These are phyloP conservation scores for Coelopa frigida DNA, from an alignment of 1,140 invertebrate species.

Conservation along the genomic window DNA sequence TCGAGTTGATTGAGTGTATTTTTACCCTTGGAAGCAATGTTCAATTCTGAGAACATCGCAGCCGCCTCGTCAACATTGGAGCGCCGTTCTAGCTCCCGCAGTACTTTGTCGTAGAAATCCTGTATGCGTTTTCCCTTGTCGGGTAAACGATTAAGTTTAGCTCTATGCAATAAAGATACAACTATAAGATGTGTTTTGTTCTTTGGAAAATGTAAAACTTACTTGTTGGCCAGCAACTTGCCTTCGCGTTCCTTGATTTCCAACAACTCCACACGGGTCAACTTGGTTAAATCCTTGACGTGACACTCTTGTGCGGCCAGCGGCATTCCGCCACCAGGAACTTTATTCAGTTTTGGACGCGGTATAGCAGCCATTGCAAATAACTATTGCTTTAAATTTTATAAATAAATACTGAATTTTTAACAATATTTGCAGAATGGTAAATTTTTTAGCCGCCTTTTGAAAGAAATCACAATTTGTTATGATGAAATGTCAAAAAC, in stretches of 20 bases:
- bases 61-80: slow-evolving; percentile 54
- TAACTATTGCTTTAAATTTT: neutral
- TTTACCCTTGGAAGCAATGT: slow-evolving; percentile 51
- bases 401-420: no score
- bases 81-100: slow-evolving; percentile 49
- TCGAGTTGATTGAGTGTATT: slow-evolving; percentile 55
- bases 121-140: slow-evolving; percentile 63
- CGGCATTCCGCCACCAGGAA: slow-evolving; percentile 4
- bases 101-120: slow-evolving; percentile 50
- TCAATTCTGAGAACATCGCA: slow-evolving; percentile 51
- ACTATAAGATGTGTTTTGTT: slow-evolving; percentile 6
- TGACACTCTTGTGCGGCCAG: slow-evolving; percentile 18
- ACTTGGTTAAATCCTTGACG: slow-evolving; percentile 42
- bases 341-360: slow-evolving; percentile 1
- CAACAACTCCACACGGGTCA: slow-evolving; percentile 43
- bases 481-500: no score
- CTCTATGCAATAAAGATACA: slow-evolving; percentile 15
- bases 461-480: no score
- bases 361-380: neutral
- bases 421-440: no score
- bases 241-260: slow-evolving; percentile 49
- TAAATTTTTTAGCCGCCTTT: no score
- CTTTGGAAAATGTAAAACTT: slow-evolving; percentile 19
- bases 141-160: slow-evolving; percentile 48
- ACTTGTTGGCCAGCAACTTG: slow-evolving; percentile 49